These are phyloP conservation scores for Liasis olivaceus DNA, from an alignment of 2,797 vertebrate genomes.

Conservation along the genomic window DNA sequence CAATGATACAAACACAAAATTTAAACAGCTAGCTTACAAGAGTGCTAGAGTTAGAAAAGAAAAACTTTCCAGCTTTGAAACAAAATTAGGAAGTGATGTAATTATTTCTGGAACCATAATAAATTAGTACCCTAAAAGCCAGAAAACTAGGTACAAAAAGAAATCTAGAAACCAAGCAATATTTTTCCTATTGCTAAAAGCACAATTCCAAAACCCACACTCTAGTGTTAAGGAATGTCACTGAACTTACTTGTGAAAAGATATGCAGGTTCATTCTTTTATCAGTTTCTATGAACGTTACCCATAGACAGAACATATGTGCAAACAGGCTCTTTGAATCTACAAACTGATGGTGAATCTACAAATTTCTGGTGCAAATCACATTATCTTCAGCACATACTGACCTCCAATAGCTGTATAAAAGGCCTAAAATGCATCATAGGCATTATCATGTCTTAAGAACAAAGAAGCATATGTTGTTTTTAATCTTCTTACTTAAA, in stretches of 20 bases:
- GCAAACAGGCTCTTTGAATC: neutral
- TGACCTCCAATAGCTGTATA: neutral
- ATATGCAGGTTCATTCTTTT: neutral
- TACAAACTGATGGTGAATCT: neutral
- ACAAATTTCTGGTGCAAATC: neutral
- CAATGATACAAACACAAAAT: slow-evolving; percentile 57
- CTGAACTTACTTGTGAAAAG: neutral
- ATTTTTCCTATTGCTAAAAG: slow-evolving; percentile 37
- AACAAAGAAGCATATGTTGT: neutral
- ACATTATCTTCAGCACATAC: neutral
- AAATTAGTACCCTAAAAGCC: slow-evolving; percentile 41
- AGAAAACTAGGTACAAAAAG: slow-evolving; percentile 50
- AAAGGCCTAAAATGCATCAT: neutral
- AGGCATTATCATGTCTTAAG: neutral
- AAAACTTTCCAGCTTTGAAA: slow-evolving; percentile 58
- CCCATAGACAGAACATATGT: neutral
- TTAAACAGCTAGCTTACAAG: slow-evolving; percentile 54
- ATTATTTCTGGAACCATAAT: slow-evolving; percentile 51
- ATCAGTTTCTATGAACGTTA: neutral
- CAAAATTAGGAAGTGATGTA: slow-evolving; percentile 52
- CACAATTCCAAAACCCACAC: slow-evolving; percentile 20
- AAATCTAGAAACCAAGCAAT: slow-evolving; percentile 42
- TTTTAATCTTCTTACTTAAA: neutral
- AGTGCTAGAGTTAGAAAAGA: slow-evolving; percentile 52
- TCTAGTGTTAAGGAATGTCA: neutral